Evolutionary conservation across 2,888 invertebrate genomes (phyloP), one percentile per base, ranked within the genome.

Genomic region (Drosophila robusta): DNA sequence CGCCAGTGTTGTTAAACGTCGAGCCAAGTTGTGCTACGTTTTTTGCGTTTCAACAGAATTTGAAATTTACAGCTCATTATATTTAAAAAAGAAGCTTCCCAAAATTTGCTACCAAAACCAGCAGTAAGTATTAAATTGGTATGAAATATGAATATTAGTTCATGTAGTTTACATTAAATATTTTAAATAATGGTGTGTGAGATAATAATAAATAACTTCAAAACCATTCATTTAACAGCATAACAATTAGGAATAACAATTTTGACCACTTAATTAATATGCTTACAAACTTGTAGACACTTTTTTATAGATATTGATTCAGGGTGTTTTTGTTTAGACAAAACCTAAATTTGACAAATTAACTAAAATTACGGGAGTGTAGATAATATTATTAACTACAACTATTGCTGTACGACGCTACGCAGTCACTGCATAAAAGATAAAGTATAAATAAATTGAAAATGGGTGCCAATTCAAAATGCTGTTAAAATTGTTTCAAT

Each of bases 41-140:
- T 36, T 7, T 12, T 34, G 22, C 12, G 24, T 44, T 18, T 55
- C 26, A 47, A 52, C 24, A 47, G 46, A 65, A 56, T 55, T 65
- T 58, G 11, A 29, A 47, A 50, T 44, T 46, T 9, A 22, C 14
- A 39, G 39, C 45, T 32, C 50, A 44, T 46, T 22, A 62, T n/a
- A 47, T 11, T 44, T 11, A 36, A 68, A 58, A 66, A 88, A 75
- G 83, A 89, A 90, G 91, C 91, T 90, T 91, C 90, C 90, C 90
- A 89, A 90, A 86, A 76, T 81, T 73, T 75, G 64, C 91, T 91
- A 91, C 92, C 91, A 91, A 90, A 90, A 91, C 92, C 91, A 91
- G 91, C 90, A 87, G 87, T 88, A 86, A 74, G 63, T 70, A 62
- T 62, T 54, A 57, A 75, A 36, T 47, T 51, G 8, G 12, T 29